Evolutionary conservation across 2,797 vertebrate species (phyloP), one percentile per base, ranked within the genome.

Genomic region (Sparus aurata): DNA sequence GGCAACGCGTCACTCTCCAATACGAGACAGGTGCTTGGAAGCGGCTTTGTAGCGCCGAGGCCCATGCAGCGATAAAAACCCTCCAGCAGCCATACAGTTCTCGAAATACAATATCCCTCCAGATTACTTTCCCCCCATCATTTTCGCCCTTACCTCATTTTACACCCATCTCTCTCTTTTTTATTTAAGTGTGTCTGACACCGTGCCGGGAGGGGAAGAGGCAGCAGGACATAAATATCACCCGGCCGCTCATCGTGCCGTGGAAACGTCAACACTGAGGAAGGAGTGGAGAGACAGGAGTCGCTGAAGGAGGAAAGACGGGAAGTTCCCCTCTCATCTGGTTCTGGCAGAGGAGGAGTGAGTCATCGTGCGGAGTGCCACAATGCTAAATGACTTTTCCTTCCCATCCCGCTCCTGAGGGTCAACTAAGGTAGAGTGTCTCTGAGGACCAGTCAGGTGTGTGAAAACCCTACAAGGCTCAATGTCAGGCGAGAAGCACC

Each of bases 311-410:
- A 85, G 52, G 80, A 85, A 61, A 74, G 77, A 59, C 78, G 79
- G 89, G 88, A 92, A 83, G 84, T 93, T 85, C 85, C 91, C 86
- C 71, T 89, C 78, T 89, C 76, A 89, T 92, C 89, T 89, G 81
- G 74, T 72, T 81, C 75, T 70, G 75, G 82, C 85, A 63, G 83
- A 69, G 65, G 69, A 84, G 73, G 69, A 86, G 72, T 92, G 92
- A 92, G 89, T 91, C 91, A 93, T 87, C 69, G 75, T 45, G 79
- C 77, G 91, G 87, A 91, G 75, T 49, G 57, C 78, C 85, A 72
- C 84, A 69, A 74, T 69, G 87, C 84, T 75, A 91, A 93, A 93
- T 91, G 78, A 91, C 83, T 92, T 89, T 94, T 85, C 90, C 88
- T 88, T 89, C 71, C 83, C 81, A n/a, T 75, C 54, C 73, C 9